Evolutionary conservation across 1,140 invertebrate genomes (phyloP), one percentile per base, ranked within the genome.

Genomic region (Nilaparvata lugens): DNA sequence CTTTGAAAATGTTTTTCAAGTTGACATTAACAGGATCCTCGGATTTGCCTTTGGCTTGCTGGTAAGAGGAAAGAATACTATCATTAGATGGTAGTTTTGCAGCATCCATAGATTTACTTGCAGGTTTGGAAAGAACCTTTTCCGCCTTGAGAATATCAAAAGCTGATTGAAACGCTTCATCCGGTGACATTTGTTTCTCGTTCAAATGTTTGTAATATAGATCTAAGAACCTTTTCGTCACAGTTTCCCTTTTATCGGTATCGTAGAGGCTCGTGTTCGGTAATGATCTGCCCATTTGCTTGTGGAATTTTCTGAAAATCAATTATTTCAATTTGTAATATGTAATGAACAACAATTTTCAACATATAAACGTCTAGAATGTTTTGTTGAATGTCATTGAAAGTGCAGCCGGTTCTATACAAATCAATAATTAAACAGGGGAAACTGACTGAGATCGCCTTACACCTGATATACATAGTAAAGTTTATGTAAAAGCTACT

Each of bases 1-100:
- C 56, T 21, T 45, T 18, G 2, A 59, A 28, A 52, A 59, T 59
- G n/a, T 59, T 35, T 52, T 59, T 59, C 45, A 59, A 43, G 38
- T 52, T 13, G 2, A 59, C 21, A 7, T 52, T 45, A 14, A 59
- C 19, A 2, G 57, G 13, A 52, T 53, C 21, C 21, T 60, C 48
- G 14, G 13, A 31, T 60, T 11, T 14, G 25, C 14, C n/a, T 28
- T 60, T 52, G 14, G 43, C 18, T 5, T 60, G 21, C 25, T 48
- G 18, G 14, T 28, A 43, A 54, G 43, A 43, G 52, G 16, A 28
- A 14, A 38, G 21, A 54, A 52, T 23, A 55, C 31, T 52, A 6
- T 43, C 45, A 35, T 35, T 11, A 11, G 31, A 11, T 1, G 31
- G 31, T 11, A 1, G 31, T 11, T 6, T 35, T 4, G 31, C 1